A percentile compares a stretch with the other conserved stretches of the same genome.
Conservation (phyloP, 2,888 invertebrate genomes). For the Clivina fossor region DNA sequence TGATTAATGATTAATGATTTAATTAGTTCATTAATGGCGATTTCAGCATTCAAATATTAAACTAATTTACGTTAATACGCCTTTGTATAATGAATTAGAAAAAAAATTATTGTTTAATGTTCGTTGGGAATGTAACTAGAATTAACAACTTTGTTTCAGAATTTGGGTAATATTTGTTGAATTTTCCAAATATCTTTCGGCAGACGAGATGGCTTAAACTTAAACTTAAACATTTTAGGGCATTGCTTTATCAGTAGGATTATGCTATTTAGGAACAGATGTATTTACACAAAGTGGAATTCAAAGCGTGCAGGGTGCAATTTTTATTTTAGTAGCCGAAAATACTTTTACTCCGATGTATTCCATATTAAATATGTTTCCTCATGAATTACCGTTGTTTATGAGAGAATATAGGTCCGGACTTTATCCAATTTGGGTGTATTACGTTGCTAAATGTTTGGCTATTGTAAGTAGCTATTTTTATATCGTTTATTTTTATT, state of each 20-base stretch:
- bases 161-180: conserved; percentile 7
- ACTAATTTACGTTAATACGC: too few species aligned
- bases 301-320: conserved; percentile 83
- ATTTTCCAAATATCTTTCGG: conserved; percentile 9
- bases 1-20: too few species aligned
- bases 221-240: conserved; percentile 55
- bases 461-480: conserved; percentile 78
- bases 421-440: conserved; percentile 76
- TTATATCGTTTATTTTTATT: too few species aligned
- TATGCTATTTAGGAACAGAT: conserved; percentile 79
- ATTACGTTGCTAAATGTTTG: conserved; percentile 77
- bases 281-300: conserved; percentile 77
- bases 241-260: conserved; percentile 76
- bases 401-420: conserved; percentile 80
- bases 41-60: too few species aligned
- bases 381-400: conserved; percentile 77
- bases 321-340: conserved; percentile 87
- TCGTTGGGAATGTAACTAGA: too few species aligned
- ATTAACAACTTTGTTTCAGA: too few species aligned
- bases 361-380: conserved; percentile 81
- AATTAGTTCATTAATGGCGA: too few species aligned
- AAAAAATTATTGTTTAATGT: too few species aligned
- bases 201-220: too few species aligned
- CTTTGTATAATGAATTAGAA: too few species aligned
- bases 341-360: conserved; percentile 92